phyloP scores from a whole-genome alignment of 2,888 invertebrate genomes.

The Drosophila pseudotalamancana region DNA sequence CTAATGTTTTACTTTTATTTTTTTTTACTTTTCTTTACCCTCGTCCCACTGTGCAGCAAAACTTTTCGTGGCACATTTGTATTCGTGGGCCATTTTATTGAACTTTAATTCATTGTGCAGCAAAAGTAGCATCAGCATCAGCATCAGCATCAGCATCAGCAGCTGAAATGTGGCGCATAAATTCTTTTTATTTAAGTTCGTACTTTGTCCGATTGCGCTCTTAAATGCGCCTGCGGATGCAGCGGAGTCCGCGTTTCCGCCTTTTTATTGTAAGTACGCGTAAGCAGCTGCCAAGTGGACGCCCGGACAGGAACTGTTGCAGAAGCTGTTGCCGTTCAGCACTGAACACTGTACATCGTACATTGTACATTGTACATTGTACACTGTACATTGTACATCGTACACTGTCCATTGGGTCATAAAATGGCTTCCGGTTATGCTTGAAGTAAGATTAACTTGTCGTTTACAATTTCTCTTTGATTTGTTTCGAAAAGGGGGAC shows the following conservation, averaged over 20 bases:
- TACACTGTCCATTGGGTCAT: conserved; percentile 78
- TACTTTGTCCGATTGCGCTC: conserved; percentile 54
- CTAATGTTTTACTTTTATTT: not conserved
- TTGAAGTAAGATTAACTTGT: conserved; percentile 82
- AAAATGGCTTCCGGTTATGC: conserved; percentile 81
- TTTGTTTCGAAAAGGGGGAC: conserved; percentile 69
- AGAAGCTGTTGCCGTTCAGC: conserved; percentile 18
- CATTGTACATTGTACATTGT: conserved; percentile 48
- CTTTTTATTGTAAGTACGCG: conserved; percentile 45
- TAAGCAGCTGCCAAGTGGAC: conserved; percentile 41
- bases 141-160: not conserved
- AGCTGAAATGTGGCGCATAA: conserved; percentile 55
- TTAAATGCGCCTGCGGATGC: conserved; percentile 46
- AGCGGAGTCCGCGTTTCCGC: conserved; percentile 40
- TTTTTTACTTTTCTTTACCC: not conserved
- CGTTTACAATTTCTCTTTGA: conserved; percentile 83
- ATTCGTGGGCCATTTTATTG: conserved; percentile 51
- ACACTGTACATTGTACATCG: conserved; percentile 29
- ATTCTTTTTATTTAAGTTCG: conserved; percentile 64
- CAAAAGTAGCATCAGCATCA: not conserved
- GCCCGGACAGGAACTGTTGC: conserved; percentile 11
- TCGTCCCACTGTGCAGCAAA: conserved; percentile 12
- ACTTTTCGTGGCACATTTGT: conserved; percentile 25
- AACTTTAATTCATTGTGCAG: conserved; percentile 66
- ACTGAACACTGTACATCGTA: conserved; percentile 24